Conservation (phyloP, 2,888 invertebrate genomes). For the Hyppa rectilinea region DNA sequence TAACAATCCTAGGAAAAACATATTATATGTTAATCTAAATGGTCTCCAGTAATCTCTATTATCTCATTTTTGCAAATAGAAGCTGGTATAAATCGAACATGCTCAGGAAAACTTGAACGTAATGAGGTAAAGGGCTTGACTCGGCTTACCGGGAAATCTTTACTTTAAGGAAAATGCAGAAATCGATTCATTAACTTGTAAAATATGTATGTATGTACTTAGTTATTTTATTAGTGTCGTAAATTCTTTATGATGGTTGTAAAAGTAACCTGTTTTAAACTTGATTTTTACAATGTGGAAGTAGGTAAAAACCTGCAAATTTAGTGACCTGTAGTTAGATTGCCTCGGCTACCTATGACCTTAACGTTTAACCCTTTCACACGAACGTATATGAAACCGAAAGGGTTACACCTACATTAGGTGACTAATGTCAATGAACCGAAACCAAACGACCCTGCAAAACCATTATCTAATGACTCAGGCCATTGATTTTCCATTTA, state of each 20-base stretch:
- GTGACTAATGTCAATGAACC: slow-evolving; percentile 14
- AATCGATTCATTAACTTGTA: slow-evolving; percentile 4
- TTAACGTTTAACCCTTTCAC: neutral
- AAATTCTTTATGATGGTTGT: neutral
- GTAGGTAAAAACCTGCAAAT: too few species aligned
- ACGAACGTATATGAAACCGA: neutral
- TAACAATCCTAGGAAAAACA: neutral
- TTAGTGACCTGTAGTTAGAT: neutral
- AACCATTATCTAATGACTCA: slow-evolving; percentile 47
- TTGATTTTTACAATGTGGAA: too few species aligned
- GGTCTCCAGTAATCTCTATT: neutral
- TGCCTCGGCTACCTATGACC: neutral
- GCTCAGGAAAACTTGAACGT: neutral
- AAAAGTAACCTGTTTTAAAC: neutral
- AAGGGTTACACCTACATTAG: neutral
- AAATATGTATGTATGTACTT: neutral
- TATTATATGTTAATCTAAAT: neutral
- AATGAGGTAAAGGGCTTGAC: neutral
- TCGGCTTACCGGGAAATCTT: neutral
- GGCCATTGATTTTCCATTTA: slow-evolving; percentile 18
- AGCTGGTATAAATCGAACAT: neutral
- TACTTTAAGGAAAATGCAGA: neutral
- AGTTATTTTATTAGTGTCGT: neutral
- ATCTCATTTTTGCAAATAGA: neutral
- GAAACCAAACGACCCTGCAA: neutral